Base-by-base conservation (phyloP, 1,140 invertebrate genomes). In the Heliconius hewitsoni region DNA sequence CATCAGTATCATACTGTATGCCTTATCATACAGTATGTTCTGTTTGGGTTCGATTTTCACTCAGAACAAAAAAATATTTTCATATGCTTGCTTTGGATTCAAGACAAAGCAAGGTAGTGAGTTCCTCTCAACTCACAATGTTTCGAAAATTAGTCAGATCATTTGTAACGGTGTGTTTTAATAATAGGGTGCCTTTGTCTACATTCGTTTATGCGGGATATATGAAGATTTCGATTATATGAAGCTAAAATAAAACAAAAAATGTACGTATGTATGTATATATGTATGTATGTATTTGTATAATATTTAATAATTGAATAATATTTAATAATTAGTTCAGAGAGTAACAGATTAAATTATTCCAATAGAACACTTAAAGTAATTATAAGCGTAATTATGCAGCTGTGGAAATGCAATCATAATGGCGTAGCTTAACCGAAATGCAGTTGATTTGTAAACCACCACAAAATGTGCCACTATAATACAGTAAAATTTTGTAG, bases 371-470 rank as follows among this genome's bases (percentile, higher is more conserved):
- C 60, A 66, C 60, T 66, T 66, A 66, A 27, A 30, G 9, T 60
- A 23, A 60, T 60, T 60, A 60, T 60, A 60, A 60, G n/a, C 55
- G 19, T 60, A 60, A 60, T 23, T 60, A 30, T 66, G 60, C 23
- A 66, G 50, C 50, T 52, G 60, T 6, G 23, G 23, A 66, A 66
- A 5, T 66, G 60, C 27, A 66, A 66, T 66, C 3, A 16, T 30
- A 66, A 66, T 66, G 60, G n/a, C 23, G 23, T 66, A 9, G 60
- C 23, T 66, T 66, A 30, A 30, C 60, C 60, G 0, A 66, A 66
- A 66, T 66, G 11, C n/a, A 66, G 23, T 66, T 66, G 60, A 66
- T 66, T 66, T 30, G 60, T 27, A 27, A 66, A 60, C 55, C 55
- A 8, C 18, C 18, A 19, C 55, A 60, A 60, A 60, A 60, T 9